These are phyloP conservation scores for Sepiola atlantica DNA, from an alignment of 2,888 invertebrate genomes.

Conservation along the genomic window DNA sequence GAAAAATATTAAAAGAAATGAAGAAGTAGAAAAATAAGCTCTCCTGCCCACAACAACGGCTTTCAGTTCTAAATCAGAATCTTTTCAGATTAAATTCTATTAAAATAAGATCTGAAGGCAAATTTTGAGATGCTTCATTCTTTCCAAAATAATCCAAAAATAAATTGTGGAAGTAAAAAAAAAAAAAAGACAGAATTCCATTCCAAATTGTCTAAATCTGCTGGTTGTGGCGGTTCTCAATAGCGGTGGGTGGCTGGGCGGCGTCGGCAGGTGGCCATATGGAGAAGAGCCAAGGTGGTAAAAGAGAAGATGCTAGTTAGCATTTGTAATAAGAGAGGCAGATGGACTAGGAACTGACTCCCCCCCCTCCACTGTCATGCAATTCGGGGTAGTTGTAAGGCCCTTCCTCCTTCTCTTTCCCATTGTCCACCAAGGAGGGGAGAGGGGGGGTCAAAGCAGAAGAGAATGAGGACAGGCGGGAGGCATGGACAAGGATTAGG, in stretches of 20 bases:
- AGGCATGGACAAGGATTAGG: not conserved
- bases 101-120: not conserved
- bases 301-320: not conserved
- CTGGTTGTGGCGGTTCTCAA: not conserved
- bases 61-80: not conserved
- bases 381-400: not conserved
- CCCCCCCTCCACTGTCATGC: slow-evolving; percentile 5
- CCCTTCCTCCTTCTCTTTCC: not conserved
- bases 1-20: not conserved
- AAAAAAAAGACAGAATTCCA: not conserved
- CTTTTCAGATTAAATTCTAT: not conserved
- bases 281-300: slow-evolving; percentile 32
- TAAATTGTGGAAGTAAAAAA: not conserved
- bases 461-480: not conserved
- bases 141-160: not conserved
- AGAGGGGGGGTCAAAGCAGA: not conserved
- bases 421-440: not conserved
- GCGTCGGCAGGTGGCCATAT: not conserved
- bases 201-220: not conserved
- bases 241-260: not conserved
- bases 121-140: not conserved
- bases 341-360: slow-evolving; percentile 1
- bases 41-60: not conserved
- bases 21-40: not conserved
- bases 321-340: not conserved